Evolutionary conservation across 2,888 invertebrate genomes (phyloP).

Genomic region (Griposia aprilina): DNA sequence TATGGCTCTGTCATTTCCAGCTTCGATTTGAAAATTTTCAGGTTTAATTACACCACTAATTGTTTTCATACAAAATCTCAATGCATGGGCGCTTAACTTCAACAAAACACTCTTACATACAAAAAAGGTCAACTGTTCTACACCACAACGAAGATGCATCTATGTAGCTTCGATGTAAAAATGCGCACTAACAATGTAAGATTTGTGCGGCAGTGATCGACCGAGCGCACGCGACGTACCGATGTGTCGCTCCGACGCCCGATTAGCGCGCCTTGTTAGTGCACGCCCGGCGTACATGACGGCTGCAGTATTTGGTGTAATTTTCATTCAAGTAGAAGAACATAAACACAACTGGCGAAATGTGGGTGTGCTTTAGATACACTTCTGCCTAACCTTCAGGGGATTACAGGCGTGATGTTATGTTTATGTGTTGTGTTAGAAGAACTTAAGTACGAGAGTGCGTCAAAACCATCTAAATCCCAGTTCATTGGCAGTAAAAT

Average conservation of each 20-base stretch:
- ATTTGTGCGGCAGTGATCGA: slow-evolving; percentile 69
- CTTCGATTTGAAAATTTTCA: too few relatives aligned
- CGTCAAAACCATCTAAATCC: slow-evolving; percentile 41
- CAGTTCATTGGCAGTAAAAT: slow-evolving; percentile 45
- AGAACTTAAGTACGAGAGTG: not conserved
- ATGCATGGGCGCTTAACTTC: not conserved
- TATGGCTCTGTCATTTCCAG: not conserved
- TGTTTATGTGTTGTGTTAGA: too few relatives aligned
- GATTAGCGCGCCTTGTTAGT: slow-evolving; percentile 67
- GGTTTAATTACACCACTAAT: too few relatives aligned
- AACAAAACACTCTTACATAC: not conserved
- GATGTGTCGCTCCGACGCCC: slow-evolving; percentile 63
- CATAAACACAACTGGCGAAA: not conserved
- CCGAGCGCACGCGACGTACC: slow-evolving; percentile 69
- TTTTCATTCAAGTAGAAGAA: not conserved
- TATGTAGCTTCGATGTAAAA: slow-evolving; percentile 51
- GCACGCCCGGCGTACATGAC: slow-evolving; percentile 60
- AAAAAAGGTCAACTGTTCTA: slow-evolving; percentile 33
- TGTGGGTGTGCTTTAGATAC: too few relatives aligned
- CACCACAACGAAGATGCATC: slow-evolving; percentile 56
- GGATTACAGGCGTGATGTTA: too few relatives aligned
- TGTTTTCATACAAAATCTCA: not conserved
- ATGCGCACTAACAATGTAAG: slow-evolving; percentile 66
- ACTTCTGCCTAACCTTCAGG: too few relatives aligned
- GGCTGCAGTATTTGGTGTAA: slow-evolving; percentile 1